Conservation (phyloP, 64 coral and sea anemone species). For the Montipora capricornis region DNA sequence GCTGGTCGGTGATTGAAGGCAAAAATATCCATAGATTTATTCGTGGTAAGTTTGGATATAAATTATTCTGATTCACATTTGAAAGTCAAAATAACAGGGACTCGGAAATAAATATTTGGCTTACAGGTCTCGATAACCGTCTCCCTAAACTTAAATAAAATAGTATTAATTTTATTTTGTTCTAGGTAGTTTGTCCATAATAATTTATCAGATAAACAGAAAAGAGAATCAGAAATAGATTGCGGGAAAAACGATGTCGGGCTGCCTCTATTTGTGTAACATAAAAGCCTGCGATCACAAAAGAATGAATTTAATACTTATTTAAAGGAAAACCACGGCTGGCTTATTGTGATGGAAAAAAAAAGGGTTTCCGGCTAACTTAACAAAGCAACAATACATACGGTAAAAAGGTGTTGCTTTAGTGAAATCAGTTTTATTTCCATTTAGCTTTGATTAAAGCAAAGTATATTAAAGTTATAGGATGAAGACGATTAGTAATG, state of each 20-base stretch:
- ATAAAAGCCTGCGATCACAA: too few species aligned
- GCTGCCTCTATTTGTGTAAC: too few species aligned
- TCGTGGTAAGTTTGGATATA: conserved; percentile 12
- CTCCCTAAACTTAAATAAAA: background rate
- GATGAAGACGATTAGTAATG: too few species aligned
- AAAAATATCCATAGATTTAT: conserved; percentile 13
- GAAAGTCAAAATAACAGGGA: conserved; percentile 31
- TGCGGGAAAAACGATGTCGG: too few species aligned
- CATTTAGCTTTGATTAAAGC: background rate
- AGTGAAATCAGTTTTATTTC: background rate
- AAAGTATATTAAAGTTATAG: background rate
- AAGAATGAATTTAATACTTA: too few species aligned
- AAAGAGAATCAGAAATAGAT: too few species aligned
- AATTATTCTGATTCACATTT: background rate
- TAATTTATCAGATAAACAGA: too few species aligned
- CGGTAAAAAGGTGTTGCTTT: background rate
- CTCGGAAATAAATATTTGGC: background rate
- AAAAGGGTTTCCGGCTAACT: too few species aligned
- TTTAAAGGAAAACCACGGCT: background rate
- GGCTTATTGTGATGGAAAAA: background rate
- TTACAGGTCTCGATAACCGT: background rate
- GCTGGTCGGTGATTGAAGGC: conserved; percentile 5
- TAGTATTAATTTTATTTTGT: too few species aligned
- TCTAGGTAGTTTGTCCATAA: too few species aligned
- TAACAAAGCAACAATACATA: background rate